Conservation (phyloP, 2,113 vertebrate genomes). For the Athene noctua region DNA sequence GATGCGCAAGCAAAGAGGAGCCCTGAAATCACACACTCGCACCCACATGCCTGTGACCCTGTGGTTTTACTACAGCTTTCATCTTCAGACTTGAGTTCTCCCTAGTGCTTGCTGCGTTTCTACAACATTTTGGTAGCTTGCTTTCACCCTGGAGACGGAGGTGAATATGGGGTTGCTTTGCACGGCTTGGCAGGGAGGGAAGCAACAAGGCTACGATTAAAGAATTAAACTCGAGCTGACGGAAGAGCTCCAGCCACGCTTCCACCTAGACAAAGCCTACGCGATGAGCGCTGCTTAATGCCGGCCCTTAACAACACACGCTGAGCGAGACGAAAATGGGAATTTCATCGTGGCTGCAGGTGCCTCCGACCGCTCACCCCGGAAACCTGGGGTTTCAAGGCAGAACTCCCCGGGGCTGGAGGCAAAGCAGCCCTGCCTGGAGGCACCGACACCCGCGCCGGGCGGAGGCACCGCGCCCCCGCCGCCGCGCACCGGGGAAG, state of each 20-base stretch:
- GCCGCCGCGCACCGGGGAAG: neutral
- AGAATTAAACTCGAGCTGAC: constrained; percentile 53
- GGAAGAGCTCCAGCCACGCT: constrained; percentile 48
- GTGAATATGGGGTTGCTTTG: neutral
- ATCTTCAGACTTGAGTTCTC: neutral
- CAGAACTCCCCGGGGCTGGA: neutral
- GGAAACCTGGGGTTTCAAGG: constrained; percentile 1
- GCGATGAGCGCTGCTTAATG: neutral
- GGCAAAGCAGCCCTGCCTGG: neutral
- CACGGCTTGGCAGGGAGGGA: neutral
- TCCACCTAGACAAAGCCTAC: constrained; percentile 40
- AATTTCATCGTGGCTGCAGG: constrained; percentile 30
- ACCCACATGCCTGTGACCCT: constrained; percentile 30
- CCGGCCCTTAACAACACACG: neutral
- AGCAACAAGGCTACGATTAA: constrained; percentile 32
- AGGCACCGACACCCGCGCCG: neutral
- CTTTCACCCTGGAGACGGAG: neutral
- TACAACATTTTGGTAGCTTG: neutral
- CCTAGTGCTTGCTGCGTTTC: neutral
- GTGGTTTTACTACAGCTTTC: constrained; percentile 57
- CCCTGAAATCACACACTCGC: neutral
- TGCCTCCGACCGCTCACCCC: constrained; percentile 29
- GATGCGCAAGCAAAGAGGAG: neutral
- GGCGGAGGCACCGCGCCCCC: constrained; percentile 9
- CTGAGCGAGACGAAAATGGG: neutral